phyloP scores from a whole-genome alignment of 2,888 invertebrate genomes.

The Lasioglossum morio region DNA sequence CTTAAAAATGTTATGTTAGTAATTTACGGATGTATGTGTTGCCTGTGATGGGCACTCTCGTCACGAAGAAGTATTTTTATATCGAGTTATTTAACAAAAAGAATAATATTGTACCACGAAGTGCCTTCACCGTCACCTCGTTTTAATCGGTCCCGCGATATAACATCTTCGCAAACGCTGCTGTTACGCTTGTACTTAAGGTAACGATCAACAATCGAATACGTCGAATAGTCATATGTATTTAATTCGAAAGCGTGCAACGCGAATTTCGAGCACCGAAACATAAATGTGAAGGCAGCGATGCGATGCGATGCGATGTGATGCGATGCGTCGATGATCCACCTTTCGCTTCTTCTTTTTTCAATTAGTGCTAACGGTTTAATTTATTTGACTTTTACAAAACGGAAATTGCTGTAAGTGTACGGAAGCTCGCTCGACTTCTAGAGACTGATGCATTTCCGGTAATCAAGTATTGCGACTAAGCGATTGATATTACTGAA shows the following conservation, averaged over 20 bases:
- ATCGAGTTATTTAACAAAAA: conserved; percentile 48
- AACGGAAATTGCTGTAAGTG: not conserved
- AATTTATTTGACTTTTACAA: conserved; percentile 41
- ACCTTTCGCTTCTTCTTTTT: not conserved
- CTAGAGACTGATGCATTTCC: conserved; percentile 24
- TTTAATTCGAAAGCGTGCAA: conserved; percentile 37
- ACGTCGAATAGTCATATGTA: conserved; percentile 30
- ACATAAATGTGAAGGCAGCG: not conserved
- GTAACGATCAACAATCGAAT: conserved; percentile 24
- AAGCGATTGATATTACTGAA: conserved; percentile 15
- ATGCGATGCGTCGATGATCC: conserved; percentile 9
- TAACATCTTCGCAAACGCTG: conserved; percentile 25
- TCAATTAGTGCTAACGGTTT: conserved; percentile 24
- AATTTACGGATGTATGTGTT: conserved; percentile 29
- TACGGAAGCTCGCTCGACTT: not conserved
- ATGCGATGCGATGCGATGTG: too few relatives aligned
- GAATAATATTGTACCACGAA: conserved; percentile 40
- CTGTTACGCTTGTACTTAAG: conserved; percentile 44
- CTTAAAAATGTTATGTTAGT: conserved; percentile 50
- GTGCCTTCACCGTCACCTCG: conserved; percentile 44
- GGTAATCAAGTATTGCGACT: not conserved
- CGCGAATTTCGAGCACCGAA: conserved; percentile 3
- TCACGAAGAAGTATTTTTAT: conserved; percentile 42
- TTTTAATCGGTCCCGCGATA: conserved; percentile 7
- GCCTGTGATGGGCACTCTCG: conserved; percentile 41